Conservation (phyloP, 2,797 vertebrate species). For the Micromesistius poutassou region DNA sequence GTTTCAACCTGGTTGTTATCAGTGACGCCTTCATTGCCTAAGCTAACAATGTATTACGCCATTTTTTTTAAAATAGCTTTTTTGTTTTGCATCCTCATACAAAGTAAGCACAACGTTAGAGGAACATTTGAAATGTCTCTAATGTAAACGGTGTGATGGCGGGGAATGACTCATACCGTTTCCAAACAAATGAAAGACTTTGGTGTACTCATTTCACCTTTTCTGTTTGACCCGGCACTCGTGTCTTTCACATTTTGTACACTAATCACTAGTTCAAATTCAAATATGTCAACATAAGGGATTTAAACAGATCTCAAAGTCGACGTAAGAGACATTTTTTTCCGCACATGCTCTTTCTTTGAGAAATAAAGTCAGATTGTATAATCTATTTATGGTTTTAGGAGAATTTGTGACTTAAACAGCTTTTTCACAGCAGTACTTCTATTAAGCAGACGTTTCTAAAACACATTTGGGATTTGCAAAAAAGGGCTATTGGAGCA, state of each 20-base stretch:
- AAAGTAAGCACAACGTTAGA: background rate
- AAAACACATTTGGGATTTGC: background rate
- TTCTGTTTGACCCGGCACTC: background rate
- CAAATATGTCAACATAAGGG: background rate
- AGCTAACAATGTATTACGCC: constrained; percentile 21
- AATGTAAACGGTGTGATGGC: background rate
- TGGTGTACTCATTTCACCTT: background rate
- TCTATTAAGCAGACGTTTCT: background rate
- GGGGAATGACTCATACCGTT: background rate
- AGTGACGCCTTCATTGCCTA: constrained; percentile 33
- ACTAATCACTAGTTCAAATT: background rate
- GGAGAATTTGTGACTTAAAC: constrained; percentile 24
- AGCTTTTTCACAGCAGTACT: background rate
- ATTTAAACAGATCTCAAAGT: background rate
- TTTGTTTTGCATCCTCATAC: constrained; percentile 21
- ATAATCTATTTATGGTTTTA: background rate
- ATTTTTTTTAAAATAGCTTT: background rate
- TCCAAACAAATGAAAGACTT: background rate
- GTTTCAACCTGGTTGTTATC: constrained; percentile 60
- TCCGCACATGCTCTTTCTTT: background rate
- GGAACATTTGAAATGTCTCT: background rate
- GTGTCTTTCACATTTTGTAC: background rate
- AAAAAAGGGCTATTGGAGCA: background rate
- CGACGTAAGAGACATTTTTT: background rate
- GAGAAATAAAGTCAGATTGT: background rate